Evolutionary conservation across 1,140 invertebrate species (phyloP), one percentile per base, ranked within the genome.

Genomic region (Trichonephila inaurata): DNA sequence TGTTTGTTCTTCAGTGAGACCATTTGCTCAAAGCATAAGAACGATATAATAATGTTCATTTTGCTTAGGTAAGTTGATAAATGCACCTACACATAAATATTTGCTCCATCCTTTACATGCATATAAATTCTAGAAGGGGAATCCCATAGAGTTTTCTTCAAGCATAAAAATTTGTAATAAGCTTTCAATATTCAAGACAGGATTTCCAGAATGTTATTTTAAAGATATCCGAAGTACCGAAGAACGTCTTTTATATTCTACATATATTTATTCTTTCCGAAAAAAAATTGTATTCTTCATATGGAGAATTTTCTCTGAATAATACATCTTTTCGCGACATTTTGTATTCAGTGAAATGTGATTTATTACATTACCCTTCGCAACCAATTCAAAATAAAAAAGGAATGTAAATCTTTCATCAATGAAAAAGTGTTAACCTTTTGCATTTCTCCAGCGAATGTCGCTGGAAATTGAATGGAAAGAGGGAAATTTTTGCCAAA

Each of bases 301-400:
- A 77, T 28, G 28, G 0, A 77, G 28, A 77, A 28, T 77, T 77
- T 77, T 24, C 16, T 77, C 28, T 77, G 64, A 69, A 69, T 69
- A 77, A 77, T 77, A 77, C 24, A 77, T 77, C 69, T 77, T 77
- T 77, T 24, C 14, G 14, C 24, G 69, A 40, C 28, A 28, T 77
- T 77, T 77, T 40, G 69, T 28, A 33, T 77, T 77, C 69, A 77
- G 28, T 3, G 69, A 77, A 77, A 77, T 33, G 28, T 77, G 69
- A 77, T 77, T 77, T 77, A 33, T 77, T 16, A 33, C 10, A 77
- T 77, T 77, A 33, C 14, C 69, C 28, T 77, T 24, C 16, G 28
- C 24, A 28, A 5, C 69, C 28, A 28, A 33, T 33, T 77, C 8
- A 33, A 77, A 77, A 77, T 77, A 40, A 77, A 69, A 77, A 77